Evolutionary conservation across 1,140 invertebrate species (phyloP).

Genomic region (Ceratosolen solmsi): DNA sequence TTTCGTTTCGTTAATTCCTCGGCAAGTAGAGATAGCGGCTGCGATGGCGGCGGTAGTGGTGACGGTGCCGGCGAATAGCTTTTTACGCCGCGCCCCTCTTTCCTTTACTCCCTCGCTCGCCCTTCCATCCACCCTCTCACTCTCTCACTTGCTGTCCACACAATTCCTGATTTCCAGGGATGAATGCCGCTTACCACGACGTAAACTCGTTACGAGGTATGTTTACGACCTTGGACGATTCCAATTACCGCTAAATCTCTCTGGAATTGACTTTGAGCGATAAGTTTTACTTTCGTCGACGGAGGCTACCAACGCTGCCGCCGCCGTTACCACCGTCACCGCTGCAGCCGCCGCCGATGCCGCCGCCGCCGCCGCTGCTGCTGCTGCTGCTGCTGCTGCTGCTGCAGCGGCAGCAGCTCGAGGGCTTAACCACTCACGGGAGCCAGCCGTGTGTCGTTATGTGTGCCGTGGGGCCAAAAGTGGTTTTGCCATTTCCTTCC

Average conservation of each 20-base stretch:
- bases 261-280: conserved; percentile 55
- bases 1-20: conserved; percentile 47
- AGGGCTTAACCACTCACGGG: conserved; percentile 40
- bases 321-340: neutral
- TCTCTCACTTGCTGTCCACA: conserved; percentile 34
- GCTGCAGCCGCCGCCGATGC: neutral
- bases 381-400: neutral
- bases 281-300: conserved; percentile 53
- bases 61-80: conserved; percentile 33
- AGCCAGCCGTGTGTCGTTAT: conserved; percentile 22
- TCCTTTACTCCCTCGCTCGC: neutral
- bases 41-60: neutral
- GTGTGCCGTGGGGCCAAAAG: conserved; percentile 40
- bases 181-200: conserved; percentile 55
- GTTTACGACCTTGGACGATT: conserved; percentile 54
- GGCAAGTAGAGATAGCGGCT: neutral
- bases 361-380: neutral
- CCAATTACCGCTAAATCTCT: conserved; percentile 55
- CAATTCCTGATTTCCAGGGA: conserved; percentile 53
- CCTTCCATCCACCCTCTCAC: conserved; percentile 28
- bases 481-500: conserved; percentile 39
- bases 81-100: conserved; percentile 9
- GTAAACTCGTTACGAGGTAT: conserved; percentile 52
- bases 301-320: neutral
- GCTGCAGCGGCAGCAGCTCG: neutral